Conservation (phyloP, 2,113 vertebrate genomes). For the Ellobius talpinus region DNA sequence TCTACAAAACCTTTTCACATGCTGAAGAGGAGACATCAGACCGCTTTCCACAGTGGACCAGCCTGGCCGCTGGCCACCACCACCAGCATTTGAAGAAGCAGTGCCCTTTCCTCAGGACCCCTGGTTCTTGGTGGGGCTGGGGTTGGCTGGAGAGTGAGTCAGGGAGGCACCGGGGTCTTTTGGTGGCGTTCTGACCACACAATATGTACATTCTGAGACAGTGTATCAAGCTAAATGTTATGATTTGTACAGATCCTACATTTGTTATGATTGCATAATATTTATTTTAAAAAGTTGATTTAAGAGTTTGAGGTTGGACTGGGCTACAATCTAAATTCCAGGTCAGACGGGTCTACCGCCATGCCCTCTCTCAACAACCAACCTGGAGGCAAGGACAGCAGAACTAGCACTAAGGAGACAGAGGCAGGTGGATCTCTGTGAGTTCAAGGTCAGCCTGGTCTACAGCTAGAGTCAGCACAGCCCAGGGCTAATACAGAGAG, state of each 20-base stretch:
- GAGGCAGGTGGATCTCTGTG: no score
- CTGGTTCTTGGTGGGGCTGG: no score
- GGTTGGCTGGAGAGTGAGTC: no score
- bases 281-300: not conserved
- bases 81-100: accelerated
- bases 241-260: not conserved
- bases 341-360: not conserved
- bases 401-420: not conserved
- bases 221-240: not conserved
- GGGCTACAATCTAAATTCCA: not conserved
- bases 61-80: not conserved
- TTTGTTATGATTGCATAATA: not conserved
- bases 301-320: not conserved
- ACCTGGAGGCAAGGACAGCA: not conserved
- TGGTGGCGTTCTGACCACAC: not conserved
- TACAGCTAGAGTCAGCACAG: no score
- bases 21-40: not conserved
- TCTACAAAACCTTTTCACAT: not conserved
- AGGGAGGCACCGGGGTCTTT: not conserved
- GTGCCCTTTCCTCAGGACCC: not conserved
- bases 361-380: not conserved
- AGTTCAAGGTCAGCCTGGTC: no score
- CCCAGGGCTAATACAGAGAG: not conserved
- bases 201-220: not conserved
- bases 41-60: not conserved